Evolutionary conservation across 2,113 vertebrate species (phyloP).

Genomic region (Pseudolaguvia tuberculata): DNA sequence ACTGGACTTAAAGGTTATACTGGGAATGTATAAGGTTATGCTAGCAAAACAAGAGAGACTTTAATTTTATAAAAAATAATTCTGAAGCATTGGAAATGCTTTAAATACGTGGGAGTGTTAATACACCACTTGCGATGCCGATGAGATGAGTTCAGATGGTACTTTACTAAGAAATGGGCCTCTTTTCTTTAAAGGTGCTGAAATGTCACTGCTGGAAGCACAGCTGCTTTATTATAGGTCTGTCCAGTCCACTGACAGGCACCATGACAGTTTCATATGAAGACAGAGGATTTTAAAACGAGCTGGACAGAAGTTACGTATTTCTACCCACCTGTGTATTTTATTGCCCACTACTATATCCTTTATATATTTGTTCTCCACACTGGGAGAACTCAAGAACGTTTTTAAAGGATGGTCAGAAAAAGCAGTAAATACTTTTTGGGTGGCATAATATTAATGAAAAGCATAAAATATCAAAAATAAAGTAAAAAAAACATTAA

Average conservation of each 20-base stretch:
- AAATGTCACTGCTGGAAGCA: conserved; percentile 55
- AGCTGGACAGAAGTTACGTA: conserved; percentile 36
- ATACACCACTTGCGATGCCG: conserved; percentile 54
- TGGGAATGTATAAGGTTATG: no score
- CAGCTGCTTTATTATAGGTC: conserved; percentile 61
- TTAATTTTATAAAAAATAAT: no score
- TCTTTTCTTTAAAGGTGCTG: conserved; percentile 43
- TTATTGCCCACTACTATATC: conserved; percentile 37
- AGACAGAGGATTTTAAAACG: conserved; percentile 53
- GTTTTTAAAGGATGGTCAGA: background rate
- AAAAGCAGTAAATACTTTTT: conserved; percentile 10
- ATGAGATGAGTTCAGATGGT: conserved; percentile 48
- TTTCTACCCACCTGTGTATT: conserved; percentile 37
- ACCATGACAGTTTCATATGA: conserved; percentile 62
- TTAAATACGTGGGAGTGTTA: conserved; percentile 40
- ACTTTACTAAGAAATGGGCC: conserved; percentile 53
- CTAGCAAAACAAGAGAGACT: no score
- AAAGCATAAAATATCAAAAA: background rate
- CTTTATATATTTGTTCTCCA: conserved; percentile 19
- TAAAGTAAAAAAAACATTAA: background rate
- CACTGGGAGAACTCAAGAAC: background rate
- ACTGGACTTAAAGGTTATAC: no score
- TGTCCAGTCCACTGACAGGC: conserved; percentile 52
- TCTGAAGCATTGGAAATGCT: background rate
- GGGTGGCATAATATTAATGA: conserved; percentile 15